Percentiles rank a stretch among this genome's conserved stretches.
These are phyloP conservation scores for Muntiacus muntjak DNA, from an alignment of 2,113 vertebrate genomes.

Conservation along the genomic window DNA sequence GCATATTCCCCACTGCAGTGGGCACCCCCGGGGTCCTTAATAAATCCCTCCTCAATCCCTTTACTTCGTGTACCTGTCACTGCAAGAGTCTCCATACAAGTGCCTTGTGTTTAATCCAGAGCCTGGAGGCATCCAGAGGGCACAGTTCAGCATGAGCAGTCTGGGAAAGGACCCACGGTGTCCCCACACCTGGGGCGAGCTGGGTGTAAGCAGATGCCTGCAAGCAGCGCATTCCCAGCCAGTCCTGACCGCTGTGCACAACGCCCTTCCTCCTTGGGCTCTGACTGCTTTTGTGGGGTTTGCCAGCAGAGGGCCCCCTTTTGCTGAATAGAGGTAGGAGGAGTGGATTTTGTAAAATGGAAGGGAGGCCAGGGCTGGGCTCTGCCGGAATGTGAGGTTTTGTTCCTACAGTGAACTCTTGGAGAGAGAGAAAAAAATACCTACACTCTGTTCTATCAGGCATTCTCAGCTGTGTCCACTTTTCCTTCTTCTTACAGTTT, in stretches of 20 bases:
- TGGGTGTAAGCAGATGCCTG: not conserved
- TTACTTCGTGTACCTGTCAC: not conserved
- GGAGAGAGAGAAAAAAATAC: slow-evolving; percentile 28
- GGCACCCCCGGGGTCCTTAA: not conserved
- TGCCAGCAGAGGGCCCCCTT: not conserved
- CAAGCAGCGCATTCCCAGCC: rapidly evolving
- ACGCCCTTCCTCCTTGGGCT: not conserved
- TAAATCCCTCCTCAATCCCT: not conserved
- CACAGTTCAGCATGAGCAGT: not conserved
- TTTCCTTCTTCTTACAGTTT: slow-evolving; percentile 13
- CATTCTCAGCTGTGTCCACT: not conserved
- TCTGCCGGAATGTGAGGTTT: not conserved
- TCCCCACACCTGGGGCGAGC: not conserved
- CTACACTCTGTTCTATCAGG: not conserved
- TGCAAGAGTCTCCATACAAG: not conserved
- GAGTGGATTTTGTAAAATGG: not conserved
- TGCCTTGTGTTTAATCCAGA: not conserved
- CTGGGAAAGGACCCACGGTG: not conserved
- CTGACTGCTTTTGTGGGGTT: not conserved
- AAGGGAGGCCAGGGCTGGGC: not conserved
- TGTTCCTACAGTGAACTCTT: slow-evolving; percentile 1
- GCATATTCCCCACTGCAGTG: not conserved
- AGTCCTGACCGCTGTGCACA: too few species aligned
- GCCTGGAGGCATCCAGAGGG: not conserved
- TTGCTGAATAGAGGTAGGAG: not conserved